Evolutionary conservation across 2,797 vertebrate species (phyloP).

Genomic region (Gallinago stenura): DNA sequence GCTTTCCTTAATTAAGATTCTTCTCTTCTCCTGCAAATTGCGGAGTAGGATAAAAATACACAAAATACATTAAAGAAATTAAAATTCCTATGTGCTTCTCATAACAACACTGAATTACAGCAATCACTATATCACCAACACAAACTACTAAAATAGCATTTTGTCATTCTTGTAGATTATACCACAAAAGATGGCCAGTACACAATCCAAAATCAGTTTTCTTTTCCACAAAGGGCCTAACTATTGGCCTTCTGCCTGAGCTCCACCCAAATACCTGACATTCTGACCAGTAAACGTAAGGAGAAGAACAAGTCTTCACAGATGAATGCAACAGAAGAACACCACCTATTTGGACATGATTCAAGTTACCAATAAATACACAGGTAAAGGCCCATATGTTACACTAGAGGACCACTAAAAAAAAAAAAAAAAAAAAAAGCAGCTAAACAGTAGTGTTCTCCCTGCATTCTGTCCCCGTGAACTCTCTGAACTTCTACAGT

Average conservation of each 20-base stretch:
- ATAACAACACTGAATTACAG: neutral
- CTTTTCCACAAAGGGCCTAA: neutral
- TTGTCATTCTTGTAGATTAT: neutral
- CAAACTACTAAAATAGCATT: neutral
- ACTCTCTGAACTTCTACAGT: neutral
- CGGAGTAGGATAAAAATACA: neutral
- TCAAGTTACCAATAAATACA: neutral
- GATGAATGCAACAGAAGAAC: neutral
- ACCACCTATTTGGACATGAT: neutral
- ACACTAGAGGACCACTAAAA: neutral
- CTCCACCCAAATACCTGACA: neutral
- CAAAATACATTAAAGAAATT: neutral
- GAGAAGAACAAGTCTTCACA: neutral
- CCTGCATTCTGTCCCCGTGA: neutral
- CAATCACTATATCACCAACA: neutral
- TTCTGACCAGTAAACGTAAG: neutral
- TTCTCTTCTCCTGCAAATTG: neutral
- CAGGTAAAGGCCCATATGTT: neutral
- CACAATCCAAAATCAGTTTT: neutral
- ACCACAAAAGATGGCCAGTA: neutral
- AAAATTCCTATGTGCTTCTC: neutral
- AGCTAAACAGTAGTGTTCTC: neutral
- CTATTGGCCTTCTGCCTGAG: neutral
- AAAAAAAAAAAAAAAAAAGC: neutral
- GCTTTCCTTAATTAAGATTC: neutral